A percentile compares a stretch with the other conserved stretches of the same genome.
Evolutionary conservation across 2,888 invertebrate genomes (phyloP).

Genomic region (Ectemnius cavifrons): DNA sequence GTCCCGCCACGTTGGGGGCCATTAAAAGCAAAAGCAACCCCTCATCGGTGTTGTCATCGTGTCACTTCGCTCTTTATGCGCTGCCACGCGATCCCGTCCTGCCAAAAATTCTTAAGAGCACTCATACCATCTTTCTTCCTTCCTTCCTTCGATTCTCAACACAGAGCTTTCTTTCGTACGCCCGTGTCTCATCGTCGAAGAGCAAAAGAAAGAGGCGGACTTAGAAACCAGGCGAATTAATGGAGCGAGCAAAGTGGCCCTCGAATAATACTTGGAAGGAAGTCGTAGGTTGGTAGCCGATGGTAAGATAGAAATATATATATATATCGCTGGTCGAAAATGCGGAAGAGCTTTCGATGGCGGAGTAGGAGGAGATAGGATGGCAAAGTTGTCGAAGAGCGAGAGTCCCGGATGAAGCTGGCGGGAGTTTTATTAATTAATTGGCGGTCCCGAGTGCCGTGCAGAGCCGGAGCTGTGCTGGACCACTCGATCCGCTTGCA

Average conservation of each 20-base stretch:
- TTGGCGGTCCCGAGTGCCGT: too few species aligned
- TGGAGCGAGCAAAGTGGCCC: conserved; percentile 6
- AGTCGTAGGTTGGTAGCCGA: background rate
- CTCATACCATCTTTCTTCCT: background rate
- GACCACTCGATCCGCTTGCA: too few species aligned
- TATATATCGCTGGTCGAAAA: too few species aligned
- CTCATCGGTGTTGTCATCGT: background rate
- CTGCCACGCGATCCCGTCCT: conserved; percentile 53
- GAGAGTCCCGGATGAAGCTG: too few species aligned
- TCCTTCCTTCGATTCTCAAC: background rate
- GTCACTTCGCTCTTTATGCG: conserved; percentile 56
- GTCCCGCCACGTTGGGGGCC: conserved; percentile 34
- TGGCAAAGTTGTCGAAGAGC: too few species aligned
- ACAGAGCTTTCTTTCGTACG: background rate
- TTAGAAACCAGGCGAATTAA: background rate
- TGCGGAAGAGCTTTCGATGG: too few species aligned
- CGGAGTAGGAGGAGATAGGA: too few species aligned
- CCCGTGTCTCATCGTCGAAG: too few species aligned
- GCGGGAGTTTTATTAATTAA: too few species aligned
- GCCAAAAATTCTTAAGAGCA: conserved; percentile 34
- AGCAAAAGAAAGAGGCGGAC: background rate
- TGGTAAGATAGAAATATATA: too few species aligned
- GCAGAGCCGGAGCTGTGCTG: too few species aligned
- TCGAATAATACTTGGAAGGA: background rate
- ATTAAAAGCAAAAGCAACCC: conserved; percentile 52